A percentile compares a stretch with the other conserved stretches of the same genome.
Evolutionary conservation across 1,140 invertebrate genomes (phyloP).

Genomic region (Saccostrea cuccullata): DNA sequence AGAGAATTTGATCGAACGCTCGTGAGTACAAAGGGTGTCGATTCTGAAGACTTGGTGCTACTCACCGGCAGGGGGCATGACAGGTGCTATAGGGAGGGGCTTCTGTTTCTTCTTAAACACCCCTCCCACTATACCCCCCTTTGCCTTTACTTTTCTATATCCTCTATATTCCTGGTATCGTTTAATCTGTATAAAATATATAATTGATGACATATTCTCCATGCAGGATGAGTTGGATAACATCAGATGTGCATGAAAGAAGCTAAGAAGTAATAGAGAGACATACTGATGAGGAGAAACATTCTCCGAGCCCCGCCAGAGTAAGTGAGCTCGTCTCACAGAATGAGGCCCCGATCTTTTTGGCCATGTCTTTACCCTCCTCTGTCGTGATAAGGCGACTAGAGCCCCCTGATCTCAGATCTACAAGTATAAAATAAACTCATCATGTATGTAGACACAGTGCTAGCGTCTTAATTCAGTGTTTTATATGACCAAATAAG

Average conservation of each 20-base stretch:
- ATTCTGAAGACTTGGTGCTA: not conserved
- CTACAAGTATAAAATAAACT: constrained; percentile 8
- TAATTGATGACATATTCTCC: not conserved
- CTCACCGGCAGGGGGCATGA: constrained; percentile 72
- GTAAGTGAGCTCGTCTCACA: constrained; percentile 83
- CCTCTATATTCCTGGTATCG: not conserved
- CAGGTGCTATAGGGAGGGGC: constrained; percentile 60
- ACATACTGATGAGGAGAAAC: constrained; percentile 73
- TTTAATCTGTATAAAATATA: constrained; percentile 42
- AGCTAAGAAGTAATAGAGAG: not conserved
- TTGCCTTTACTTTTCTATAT: constrained; percentile 1
- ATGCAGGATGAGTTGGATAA: not conserved
- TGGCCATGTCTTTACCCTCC: constrained; percentile 77
- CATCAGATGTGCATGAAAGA: not conserved
- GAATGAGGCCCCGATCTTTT: constrained; percentile 57
- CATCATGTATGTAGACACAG: too few species aligned
- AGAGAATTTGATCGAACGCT: too few species aligned
- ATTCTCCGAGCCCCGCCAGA: constrained; percentile 75
- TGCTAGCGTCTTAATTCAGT: too few species aligned
- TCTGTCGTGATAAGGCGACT: constrained; percentile 88
- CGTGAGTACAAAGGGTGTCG: too few species aligned
- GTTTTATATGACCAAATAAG: too few species aligned
- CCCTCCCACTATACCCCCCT: not conserved
- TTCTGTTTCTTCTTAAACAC: constrained; percentile 47
- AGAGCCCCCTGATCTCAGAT: not conserved